Evolutionary conservation across 2,888 invertebrate genomes (phyloP).

Genomic region (Cabera pusaria): DNA sequence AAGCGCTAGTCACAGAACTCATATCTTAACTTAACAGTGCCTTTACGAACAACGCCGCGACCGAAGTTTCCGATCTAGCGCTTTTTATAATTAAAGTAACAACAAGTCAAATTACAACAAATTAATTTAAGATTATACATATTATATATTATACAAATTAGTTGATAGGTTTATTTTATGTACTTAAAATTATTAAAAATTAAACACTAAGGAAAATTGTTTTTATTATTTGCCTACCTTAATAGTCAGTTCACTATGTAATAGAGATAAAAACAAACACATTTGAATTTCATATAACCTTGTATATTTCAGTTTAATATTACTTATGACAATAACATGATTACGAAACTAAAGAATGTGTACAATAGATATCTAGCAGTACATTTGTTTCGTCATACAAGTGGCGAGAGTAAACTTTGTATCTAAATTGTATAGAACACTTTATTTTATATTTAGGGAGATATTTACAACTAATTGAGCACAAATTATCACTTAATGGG

Average conservation of each 20-base stretch:
- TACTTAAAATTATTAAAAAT: slow-evolving; percentile 83
- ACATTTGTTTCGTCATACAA: too few relatives aligned
- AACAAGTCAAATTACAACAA: slow-evolving; percentile 83
- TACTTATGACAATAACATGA: too few relatives aligned
- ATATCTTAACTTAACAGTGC: slow-evolving; percentile 67
- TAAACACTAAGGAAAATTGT: slow-evolving; percentile 61
- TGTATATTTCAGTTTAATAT: slow-evolving; percentile 1
- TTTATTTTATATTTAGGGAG: too few relatives aligned
- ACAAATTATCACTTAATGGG: slow-evolving; percentile 10
- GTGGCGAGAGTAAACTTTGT: too few relatives aligned
- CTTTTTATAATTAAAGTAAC: slow-evolving; percentile 71
- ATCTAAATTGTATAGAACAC: too few relatives aligned
- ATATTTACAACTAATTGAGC: slow-evolving; percentile 8
- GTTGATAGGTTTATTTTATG: slow-evolving; percentile 82
- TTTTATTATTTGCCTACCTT: slow-evolving; percentile 31
- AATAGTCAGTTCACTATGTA: not conserved
- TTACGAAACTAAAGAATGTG: too few relatives aligned
- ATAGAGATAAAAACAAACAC: not conserved
- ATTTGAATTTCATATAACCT: not conserved
- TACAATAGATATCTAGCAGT: too few relatives aligned
- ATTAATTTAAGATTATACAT: slow-evolving; percentile 83
- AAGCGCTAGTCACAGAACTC: slow-evolving; percentile 78
- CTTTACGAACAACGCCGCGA: slow-evolving; percentile 68
- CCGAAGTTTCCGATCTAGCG: slow-evolving; percentile 70
- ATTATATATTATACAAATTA: slow-evolving; percentile 83